Evolutionary conservation across 2,888 invertebrate genomes (phyloP), one percentile per base, ranked within the genome.

Genomic region (Rambutsinella grinnellia): DNA sequence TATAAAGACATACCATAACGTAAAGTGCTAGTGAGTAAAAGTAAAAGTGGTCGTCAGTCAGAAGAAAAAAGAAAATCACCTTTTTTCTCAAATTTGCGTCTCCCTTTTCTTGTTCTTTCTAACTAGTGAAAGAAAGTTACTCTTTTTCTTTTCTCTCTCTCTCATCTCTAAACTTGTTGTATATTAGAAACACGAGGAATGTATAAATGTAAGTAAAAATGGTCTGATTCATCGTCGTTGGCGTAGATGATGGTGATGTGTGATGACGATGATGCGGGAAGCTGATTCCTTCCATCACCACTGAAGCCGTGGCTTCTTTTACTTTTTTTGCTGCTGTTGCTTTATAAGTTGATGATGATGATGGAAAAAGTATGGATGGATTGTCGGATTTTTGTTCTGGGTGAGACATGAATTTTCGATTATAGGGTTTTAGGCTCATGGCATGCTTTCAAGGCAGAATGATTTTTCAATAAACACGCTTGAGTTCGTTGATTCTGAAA

Each of bases 401-500:
- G 82, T 81, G 79, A 82, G 81, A 83, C 83, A 83, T 81, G 83
- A 83, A 83, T 81, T 82, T 83, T 83, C 83, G 83, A 83, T 83
- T 83, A 83, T 79, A 79, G 81, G 81, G 81, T 81, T 81, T 83
- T 81, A 83, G 83, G 83, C 81, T 81, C 82, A 81, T 83, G 81
- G 83, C 81, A 83, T 82, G 81, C 83, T 82, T 83, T 83, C 82
- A 83, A 83, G 82, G 83, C 79, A 83, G 83, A 82, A 81, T 83
- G 83, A 83, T 83, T 83, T 83, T 83, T 83, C 83, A 83, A 83
- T 83, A 83, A 83, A 83, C 83, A 83, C 83, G 83, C 83, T 78
- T 81, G 83, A 83, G 81, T 83, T 83, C 79, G 81, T 81, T 83
- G 83, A 83, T 83, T 83, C 81, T 78, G 76, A 80, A 81, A 79